Evolutionary conservation across 1,140 invertebrate species (phyloP), one percentile per base, ranked within the genome.

Genomic region (Drosophila mayri): DNA sequence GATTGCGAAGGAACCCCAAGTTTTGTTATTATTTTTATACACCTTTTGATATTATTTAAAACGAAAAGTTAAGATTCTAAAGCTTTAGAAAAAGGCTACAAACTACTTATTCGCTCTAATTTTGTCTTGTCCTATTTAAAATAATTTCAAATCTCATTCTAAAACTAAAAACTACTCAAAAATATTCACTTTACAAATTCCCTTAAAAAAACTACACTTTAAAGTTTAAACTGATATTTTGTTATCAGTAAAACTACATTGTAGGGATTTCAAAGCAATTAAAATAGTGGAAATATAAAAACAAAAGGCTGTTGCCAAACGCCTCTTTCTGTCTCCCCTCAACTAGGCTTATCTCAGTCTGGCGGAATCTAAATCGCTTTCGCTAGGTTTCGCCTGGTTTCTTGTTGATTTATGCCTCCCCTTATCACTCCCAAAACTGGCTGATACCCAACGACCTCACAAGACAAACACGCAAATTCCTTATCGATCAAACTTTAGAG

Each of bases 401-500:
- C 58, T 54, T 38, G 35, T 63, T 61, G 61, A 64, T 64, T 64
- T 64, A 43, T 41, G 50, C 22, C 35, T 25, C 16, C 22, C 22
- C 62, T 70, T 66, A 67, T 70, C 66, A 50, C 46, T 86, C 63
- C 44, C 28, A 61, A 65, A 57, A 43, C 50, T 49, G 49, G 64
- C 44, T 67, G 49, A 43, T 54, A 22, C 43, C 43, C 22, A 44
- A 49, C 57, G 54, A 76, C 20, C 37, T 58, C 44, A 52, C 35
- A 59, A 59, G 47, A 52, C 49, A 60, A 79, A 62, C 83, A 86
- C 79, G 83, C 83, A 86, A 86, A 86, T 79, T 88, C 55, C 84
- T 86, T 86, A 88, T 86, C 83, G 83, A 86, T 86, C 83, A 88
- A 86, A 86, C 83, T 88, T 88, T 86, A 70, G 55, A 87, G 73